Evolutionary conservation across 2,888 invertebrate species (phyloP).

Genomic region (Bimastos eiseni): DNA sequence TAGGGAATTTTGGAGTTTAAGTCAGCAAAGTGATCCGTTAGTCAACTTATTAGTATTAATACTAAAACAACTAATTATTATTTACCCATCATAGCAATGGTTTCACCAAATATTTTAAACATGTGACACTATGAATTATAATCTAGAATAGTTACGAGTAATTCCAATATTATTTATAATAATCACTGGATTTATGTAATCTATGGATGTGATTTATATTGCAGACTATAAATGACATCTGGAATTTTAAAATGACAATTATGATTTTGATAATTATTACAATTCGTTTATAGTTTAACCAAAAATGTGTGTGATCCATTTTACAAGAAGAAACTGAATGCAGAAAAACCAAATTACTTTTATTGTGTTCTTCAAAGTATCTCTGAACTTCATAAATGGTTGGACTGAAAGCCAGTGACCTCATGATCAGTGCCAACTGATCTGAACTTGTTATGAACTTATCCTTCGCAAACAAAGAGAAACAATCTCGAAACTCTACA

Average conservation of each 20-base stretch:
- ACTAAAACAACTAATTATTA: too few relatives aligned
- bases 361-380: slow-evolving; percentile 64
- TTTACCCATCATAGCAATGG: too few relatives aligned
- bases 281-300: background rate
- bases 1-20: too few relatives aligned
- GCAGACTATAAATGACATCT: too few relatives aligned
- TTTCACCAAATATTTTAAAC: too few relatives aligned
- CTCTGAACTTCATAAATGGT: slow-evolving; percentile 86
- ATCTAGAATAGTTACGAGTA: too few relatives aligned
- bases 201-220: background rate
- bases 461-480: slow-evolving; percentile 80
- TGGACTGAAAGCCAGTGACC: slow-evolving; percentile 89
- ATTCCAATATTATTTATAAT: too few relatives aligned
- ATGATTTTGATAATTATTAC: background rate
- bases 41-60: too few relatives aligned
- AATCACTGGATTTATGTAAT: background rate
- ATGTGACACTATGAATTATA: too few relatives aligned
- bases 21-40: too few relatives aligned
- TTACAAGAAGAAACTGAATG: background rate
- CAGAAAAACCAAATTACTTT: background rate
- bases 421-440: slow-evolving; percentile 89
- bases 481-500: slow-evolving; percentile 91
- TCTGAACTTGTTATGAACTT: slow-evolving; percentile 86
- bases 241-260: background rate
- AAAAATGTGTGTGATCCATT: background rate